A percentile compares a stretch with the other conserved stretches of the same genome.
Conservation (phyloP, 2,113 vertebrate species). For the Scomber colias region DNA sequence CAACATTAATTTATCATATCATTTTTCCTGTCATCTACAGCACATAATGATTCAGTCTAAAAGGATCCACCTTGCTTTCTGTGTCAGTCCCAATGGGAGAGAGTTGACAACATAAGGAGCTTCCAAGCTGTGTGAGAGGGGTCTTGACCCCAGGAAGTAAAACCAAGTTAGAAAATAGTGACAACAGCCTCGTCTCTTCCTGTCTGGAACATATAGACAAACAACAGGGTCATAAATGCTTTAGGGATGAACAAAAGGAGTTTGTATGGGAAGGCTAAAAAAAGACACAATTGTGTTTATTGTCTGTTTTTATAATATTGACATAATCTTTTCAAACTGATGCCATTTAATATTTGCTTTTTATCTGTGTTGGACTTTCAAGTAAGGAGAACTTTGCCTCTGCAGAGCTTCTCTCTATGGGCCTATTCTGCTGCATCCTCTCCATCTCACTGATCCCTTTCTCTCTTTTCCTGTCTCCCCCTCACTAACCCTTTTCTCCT, state of each 20-base stretch:
- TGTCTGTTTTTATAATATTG: constrained; percentile 14
- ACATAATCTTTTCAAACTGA: constrained; percentile 25
- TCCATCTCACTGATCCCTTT: constrained; percentile 60
- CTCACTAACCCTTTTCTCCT: constrained; percentile 40
- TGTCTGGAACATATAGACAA: constrained; percentile 40
- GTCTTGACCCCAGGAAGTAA: constrained; percentile 66
- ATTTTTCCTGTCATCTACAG: neutral
- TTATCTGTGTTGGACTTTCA: constrained; percentile 16
- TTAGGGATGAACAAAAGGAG: constrained; percentile 4
- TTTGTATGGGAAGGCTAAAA: constrained; percentile 27
- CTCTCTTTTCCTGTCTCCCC: constrained; percentile 35
- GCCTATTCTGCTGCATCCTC: constrained; percentile 70
- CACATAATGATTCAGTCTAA: constrained; percentile 39
- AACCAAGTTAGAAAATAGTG: constrained; percentile 57
- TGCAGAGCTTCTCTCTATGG: constrained; percentile 61
- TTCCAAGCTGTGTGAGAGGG: constrained; percentile 46
- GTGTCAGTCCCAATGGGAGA: constrained; percentile 35
- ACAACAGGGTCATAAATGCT: constrained; percentile 19
- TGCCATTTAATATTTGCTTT: constrained; percentile 46
- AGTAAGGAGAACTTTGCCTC: constrained; percentile 61
- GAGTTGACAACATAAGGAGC: constrained; percentile 59
- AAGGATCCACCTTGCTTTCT: constrained; percentile 27
- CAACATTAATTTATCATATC: constrained; percentile 12
- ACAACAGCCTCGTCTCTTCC: constrained; percentile 52
- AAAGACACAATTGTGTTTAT: constrained; percentile 27